These are phyloP conservation scores for Grammomys surdaster DNA, from an alignment of 2,113 vertebrate genomes.

Conservation along the genomic window DNA sequence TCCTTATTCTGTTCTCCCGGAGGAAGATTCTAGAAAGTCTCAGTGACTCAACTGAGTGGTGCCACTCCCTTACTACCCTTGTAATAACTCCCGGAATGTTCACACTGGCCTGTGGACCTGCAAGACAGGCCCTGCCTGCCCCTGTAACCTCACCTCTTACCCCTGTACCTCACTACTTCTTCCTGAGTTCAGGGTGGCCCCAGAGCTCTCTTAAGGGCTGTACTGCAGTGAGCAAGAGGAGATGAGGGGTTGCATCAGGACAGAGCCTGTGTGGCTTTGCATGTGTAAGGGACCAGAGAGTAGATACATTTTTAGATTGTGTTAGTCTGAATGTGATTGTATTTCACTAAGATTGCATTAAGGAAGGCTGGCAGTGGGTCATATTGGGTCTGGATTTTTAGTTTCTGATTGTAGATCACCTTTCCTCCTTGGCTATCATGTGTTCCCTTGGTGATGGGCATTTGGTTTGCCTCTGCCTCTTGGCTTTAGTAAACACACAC, in stretches of 20 bases:
- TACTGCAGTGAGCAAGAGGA: neutral
- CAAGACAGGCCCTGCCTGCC: too few relatives aligned
- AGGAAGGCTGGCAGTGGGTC: neutral
- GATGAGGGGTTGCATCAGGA: rapidly evolving
- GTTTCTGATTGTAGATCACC: neutral
- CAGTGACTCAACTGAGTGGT: neutral
- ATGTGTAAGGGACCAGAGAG: too few relatives aligned
- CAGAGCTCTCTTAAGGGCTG: neutral
- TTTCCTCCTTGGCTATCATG: neutral
- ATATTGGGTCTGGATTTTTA: neutral
- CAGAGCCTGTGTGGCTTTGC: neutral
- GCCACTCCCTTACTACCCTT: neutral
- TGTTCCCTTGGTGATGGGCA: neutral
- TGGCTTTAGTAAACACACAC: neutral
- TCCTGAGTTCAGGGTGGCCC: neutral
- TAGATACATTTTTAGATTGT: neutral
- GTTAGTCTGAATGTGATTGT: neutral
- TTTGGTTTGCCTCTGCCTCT: neutral
- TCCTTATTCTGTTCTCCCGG: neutral
- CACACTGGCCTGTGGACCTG: too few relatives aligned
- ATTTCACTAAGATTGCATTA: neutral
- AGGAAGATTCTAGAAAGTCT: neutral
- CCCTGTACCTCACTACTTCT: neutral
- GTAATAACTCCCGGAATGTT: neutral
- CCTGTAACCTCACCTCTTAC: neutral